Base-by-base conservation (phyloP, 2,888 invertebrate species). In the Ornithoptera alexandrae region DNA sequence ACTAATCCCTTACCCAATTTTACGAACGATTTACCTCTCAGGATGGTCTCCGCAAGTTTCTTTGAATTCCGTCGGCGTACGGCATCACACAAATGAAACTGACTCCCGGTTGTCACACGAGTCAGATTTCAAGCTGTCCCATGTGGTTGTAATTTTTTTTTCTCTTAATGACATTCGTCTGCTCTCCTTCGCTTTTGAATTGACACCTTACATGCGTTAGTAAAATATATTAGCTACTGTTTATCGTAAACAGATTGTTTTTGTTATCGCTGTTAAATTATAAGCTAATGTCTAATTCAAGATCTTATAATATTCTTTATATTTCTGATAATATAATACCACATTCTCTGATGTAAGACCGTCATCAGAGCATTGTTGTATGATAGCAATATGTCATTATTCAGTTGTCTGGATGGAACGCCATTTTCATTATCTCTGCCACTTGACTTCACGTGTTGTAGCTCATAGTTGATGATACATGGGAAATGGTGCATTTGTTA, bases 71-170 rank as follows among this genome's bases (percentile, higher is more conserved):
- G 81, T 76, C 81, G 82, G 80, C 75, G 68, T 74, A 70, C 67
- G 73, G 70, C 77, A 77, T 79, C 59, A 42, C 58, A 39, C 50
- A 20, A 80, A 77, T 81, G 81, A 79, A 81, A 81, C 82, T 84
- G 83, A 78, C 70, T 70, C 67, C 70, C 67, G 70, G 17, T 53
- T 85, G 84, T 84, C 81, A 72, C 79, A 79, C 74, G 81, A 74
- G 73, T 90, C 87, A 71, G 77, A 84, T 89, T 88, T 79, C 89
- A 81, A 79, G 70, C 65, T 79, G 79, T 76, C 84, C 86, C 89
- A 89, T 84, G 81, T 89, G 87, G 80, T 76, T 72, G 70, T 64
- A 30, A 57, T 70, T 57, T 61, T 69, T 53, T 53, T 18, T 50
- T 84, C 81, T 83, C 82, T 72, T 72, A 68, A 71, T 66, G 72